Conservation (phyloP, 2,113 vertebrate genomes). For the Madoqua kirkii region DNA sequence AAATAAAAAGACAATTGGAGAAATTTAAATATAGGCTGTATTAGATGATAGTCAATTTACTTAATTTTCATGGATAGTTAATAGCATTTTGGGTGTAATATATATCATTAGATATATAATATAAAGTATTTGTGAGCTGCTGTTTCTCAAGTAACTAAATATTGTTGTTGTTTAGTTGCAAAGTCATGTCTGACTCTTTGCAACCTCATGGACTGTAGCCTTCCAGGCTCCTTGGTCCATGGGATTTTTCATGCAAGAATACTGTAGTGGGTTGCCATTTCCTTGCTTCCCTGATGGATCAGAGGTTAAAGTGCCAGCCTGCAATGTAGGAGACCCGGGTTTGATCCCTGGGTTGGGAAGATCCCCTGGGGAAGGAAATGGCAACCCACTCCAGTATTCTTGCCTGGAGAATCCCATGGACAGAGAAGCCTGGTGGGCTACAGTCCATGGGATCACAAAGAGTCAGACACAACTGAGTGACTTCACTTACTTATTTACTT, state of each 20-base stretch:
- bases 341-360: neutral
- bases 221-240: neutral
- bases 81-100: neutral
- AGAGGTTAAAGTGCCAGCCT: neutral
- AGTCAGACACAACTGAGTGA: fast-evolving
- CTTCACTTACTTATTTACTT: neutral
- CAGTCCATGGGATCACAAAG: neutral
- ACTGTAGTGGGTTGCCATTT: neutral
- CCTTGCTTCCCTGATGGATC: too few species aligned
- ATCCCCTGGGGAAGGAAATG: neutral
- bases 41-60: neutral
- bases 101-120: neutral
- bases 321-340: neutral
- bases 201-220: neutral
- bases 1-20: neutral
- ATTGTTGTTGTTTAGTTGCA: neutral
- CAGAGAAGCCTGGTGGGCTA: neutral
- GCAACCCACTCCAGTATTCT: neutral
- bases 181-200: neutral
- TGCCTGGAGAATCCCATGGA: neutral
- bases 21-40: neutral
- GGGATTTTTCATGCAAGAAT: neutral
- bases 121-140: neutral
- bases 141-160: neutral
- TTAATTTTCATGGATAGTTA: neutral